Base-by-base conservation (phyloP, 2,113 vertebrate genomes). In the Alligator sinensis region DNA sequence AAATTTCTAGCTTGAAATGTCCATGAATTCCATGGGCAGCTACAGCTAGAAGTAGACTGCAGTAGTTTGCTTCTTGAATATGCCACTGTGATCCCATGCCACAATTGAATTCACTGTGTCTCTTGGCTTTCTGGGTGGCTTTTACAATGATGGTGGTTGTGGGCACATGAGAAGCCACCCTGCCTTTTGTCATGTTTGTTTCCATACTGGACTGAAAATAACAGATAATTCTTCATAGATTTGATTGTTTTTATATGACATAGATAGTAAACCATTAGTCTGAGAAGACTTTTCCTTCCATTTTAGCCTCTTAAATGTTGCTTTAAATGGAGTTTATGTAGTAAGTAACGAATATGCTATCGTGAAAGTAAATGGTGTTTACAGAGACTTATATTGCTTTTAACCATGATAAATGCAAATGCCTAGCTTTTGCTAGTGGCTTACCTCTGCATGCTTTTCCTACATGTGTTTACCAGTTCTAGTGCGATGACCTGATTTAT, bases 401-500 rank as follows among this genome's bases (percentile, higher is more conserved):
- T 76, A 70, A 77, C 63, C 34, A 27, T 5, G 62, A 80, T 22
- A 19, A 38, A 11, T 72, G 9, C 28, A 78, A 83, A 74, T 34
- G 19, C 27, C 38, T 84, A 77, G 24, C 21, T 88, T 95, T 92
- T 66, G 93, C 70, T 84, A 93, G 85, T 66, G 1, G 87, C 59
- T 59, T 70, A 64, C 4, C 24, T 28, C 54, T 64, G 25, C 1
- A 17, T 63, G n/a, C 6, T 54, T 96, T 90, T 86, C 3, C 86
- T 87, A 18, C 57, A 57, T 88, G 3, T 18, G 63, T 94, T 87
- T 66, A 38, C 58, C 77, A 86, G 9, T 90, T 95, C 27, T n/a
- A 0, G 24, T 76, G 72, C 77, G 83, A 76, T 95, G 54, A 64
- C 13, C 86, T 95, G 82, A 78, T 97, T 70, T 94, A 92, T 83